phyloP scores from a whole-genome alignment of 2,113 vertebrate species.

The Lucifuga dentata region DNA sequence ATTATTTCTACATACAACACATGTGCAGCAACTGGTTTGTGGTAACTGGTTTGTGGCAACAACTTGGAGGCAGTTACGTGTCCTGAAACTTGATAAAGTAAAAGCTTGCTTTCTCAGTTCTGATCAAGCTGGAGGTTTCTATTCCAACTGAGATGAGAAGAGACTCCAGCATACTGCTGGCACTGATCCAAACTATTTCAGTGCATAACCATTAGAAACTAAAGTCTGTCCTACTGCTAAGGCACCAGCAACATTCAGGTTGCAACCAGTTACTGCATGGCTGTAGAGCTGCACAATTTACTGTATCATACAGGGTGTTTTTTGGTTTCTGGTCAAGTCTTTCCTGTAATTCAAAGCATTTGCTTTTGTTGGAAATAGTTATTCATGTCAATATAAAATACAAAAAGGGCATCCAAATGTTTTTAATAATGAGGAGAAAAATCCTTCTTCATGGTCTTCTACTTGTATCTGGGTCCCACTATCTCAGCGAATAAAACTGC shows the following conservation, averaged over 20 bases:
- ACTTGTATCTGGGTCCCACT: not conserved
- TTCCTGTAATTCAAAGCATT: too few species aligned
- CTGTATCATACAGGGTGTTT: too few species aligned
- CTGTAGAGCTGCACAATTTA: conserved; percentile 4
- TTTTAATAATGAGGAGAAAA: not conserved
- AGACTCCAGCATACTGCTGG: not conserved
- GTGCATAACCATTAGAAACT: conserved; percentile 7
- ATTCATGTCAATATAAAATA: not conserved
- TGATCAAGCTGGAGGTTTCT: not conserved
- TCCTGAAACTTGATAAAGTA: not conserved
- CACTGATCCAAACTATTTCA: conserved; percentile 29
- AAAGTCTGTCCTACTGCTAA: conserved; percentile 41
- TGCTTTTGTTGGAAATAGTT: conserved; percentile 1
- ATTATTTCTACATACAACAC: too few species aligned
- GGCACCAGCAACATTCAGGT: conserved; percentile 60
- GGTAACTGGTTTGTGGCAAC: not conserved
- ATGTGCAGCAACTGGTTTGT: too few species aligned
- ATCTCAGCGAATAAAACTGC: not conserved
- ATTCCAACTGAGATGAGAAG: conserved; percentile 4
- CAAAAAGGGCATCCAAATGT: not conserved
- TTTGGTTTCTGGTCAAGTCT: too few species aligned
- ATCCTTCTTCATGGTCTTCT: not conserved
- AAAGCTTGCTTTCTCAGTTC: conserved; percentile 19
- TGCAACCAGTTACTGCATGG: conserved; percentile 4
- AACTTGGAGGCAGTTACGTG: not conserved